These are phyloP conservation scores for Gnathonemus echidnorhynchus DNA, from an alignment of 2,113 vertebrate genomes.

Conservation along the genomic window DNA sequence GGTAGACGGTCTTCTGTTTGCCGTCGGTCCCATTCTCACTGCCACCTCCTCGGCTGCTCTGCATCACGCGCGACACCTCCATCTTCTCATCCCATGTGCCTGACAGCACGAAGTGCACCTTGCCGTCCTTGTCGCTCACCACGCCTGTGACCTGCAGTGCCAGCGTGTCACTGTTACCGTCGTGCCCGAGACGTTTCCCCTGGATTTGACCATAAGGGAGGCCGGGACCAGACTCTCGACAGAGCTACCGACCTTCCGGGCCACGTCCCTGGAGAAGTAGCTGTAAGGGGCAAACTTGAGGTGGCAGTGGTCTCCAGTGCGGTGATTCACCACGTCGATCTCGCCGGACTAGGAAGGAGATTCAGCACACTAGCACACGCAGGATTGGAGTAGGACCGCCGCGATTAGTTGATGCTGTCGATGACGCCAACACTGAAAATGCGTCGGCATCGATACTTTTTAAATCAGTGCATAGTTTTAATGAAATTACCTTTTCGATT, in stretches of 20 bases:
- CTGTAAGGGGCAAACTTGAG: conserved; percentile 96
- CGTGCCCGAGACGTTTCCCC: background rate
- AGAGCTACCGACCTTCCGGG: conserved; percentile 73
- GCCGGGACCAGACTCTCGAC: background rate
- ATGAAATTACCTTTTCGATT: background rate
- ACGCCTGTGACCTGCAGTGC: conserved; percentile 79
- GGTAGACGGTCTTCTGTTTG: conserved; percentile 70
- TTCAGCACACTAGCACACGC: background rate
- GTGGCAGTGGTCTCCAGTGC: conserved; percentile 86
- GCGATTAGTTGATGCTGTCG: background rate
- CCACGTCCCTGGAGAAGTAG: conserved; percentile 91
- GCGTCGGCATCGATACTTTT: background rate
- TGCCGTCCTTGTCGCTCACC: conserved; percentile 78
- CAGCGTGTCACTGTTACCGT: background rate
- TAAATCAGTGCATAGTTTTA: background rate
- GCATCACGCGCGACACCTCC: conserved; percentile 78
- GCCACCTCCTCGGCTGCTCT: conserved; percentile 60
- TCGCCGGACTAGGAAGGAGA: conserved; percentile 77
- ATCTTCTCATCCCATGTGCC: conserved; percentile 98
- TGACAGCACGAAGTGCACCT: conserved; percentile 79
- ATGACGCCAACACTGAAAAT: background rate
- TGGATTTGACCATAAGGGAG: background rate
- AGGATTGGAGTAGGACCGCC: background rate
- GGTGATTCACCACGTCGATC: conserved; percentile 89
- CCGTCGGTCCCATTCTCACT: conserved; percentile 76